phyloP scores from a whole-genome alignment of 2,113 vertebrate genomes.

The Centropus unirufus region DNA sequence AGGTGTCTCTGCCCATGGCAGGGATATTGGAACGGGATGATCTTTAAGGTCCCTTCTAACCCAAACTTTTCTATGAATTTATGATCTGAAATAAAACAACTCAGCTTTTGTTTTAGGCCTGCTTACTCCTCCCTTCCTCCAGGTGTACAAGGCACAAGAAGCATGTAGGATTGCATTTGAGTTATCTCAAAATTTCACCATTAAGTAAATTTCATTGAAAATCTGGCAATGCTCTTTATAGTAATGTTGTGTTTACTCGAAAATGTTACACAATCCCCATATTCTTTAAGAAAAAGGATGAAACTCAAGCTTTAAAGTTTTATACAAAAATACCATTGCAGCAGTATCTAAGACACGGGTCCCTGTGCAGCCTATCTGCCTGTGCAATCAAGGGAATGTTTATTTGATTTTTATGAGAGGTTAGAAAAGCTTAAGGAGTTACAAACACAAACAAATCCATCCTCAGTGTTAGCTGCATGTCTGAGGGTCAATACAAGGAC shows the following conservation, averaged over 20 bases:
- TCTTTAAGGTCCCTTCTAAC: no score
- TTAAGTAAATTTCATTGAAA: neutral
- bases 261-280: neutral
- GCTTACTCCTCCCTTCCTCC: neutral
- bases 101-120: neutral
- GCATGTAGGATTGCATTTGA: neutral
- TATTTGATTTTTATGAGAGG: neutral
- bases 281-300: neutral
- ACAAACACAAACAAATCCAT: neutral
- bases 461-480: neutral
- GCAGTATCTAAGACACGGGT: neutral
- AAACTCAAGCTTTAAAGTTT: neutral
- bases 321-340: neutral
- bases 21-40: no score
- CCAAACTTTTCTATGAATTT: no score
- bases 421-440: neutral
- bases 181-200: neutral
- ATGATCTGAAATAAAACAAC: neutral
- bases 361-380: neutral
- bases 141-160: neutral
- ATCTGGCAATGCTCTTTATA: neutral
- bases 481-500: slow-evolving; percentile 18
- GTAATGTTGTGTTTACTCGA: neutral
- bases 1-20: no score
- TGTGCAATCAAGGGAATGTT: neutral